Evolutionary conservation across 1,140 invertebrate genomes (phyloP).

Genomic region (Drosophila pectinifera): DNA sequence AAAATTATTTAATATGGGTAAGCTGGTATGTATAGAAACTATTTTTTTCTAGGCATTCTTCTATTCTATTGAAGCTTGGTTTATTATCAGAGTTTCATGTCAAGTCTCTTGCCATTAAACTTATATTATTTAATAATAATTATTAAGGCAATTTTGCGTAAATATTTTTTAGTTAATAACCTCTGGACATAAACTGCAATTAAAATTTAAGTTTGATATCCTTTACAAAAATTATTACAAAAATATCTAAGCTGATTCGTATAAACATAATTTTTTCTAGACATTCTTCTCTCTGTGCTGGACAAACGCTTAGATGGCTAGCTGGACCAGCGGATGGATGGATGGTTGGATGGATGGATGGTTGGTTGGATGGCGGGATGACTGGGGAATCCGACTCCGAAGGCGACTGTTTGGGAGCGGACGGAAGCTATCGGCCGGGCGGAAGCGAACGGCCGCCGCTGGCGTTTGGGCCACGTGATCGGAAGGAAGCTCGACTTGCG

Average conservation of each 20-base stretch:
- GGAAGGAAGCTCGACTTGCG: constrained; percentile 80
- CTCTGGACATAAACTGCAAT: not conserved
- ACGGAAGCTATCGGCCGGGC: constrained; percentile 80
- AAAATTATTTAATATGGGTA: too few relatives aligned
- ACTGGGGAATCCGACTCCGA: constrained; percentile 13
- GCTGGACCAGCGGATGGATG: constrained; percentile 17
- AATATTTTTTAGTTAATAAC: too few relatives aligned
- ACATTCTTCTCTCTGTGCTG: not conserved
- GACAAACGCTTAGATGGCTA: constrained; percentile 21
- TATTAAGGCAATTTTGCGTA: too few relatives aligned
- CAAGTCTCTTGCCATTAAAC: too few relatives aligned
- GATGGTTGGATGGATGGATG: constrained; percentile 11
- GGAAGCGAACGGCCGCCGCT: constrained; percentile 78
- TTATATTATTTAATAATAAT: too few relatives aligned
- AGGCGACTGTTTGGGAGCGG: constrained; percentile 48
- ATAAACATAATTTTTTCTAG: too few relatives aligned
- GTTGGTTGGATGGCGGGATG: not conserved
- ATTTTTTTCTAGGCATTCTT: too few relatives aligned
- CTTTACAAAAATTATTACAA: not conserved
- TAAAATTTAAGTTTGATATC: too few relatives aligned
- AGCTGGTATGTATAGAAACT: too few relatives aligned
- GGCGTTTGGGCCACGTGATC: constrained; percentile 77
- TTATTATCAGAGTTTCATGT: too few relatives aligned
- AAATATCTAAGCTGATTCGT: too few relatives aligned
- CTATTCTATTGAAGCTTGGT: too few relatives aligned